Percentiles rank a stretch among this genome's conserved stretches.
Conservation (phyloP, 2,888 invertebrate genomes). For the Erannis defoliaria region DNA sequence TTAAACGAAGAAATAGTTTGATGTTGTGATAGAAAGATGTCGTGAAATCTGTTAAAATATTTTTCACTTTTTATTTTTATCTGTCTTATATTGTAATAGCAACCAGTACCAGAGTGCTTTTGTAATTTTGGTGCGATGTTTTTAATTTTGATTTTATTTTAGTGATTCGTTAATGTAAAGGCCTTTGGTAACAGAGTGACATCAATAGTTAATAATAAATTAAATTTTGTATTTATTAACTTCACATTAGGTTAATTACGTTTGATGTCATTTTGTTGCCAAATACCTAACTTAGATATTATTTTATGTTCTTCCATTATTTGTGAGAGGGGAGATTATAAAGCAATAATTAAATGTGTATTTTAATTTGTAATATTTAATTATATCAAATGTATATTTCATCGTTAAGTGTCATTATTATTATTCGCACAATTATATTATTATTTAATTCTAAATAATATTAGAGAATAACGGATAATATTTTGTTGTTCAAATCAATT, state of each 20-base stretch:
- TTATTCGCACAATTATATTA: constrained; percentile 68
- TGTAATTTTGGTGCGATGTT: constrained; percentile 62
- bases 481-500: constrained; percentile 25
- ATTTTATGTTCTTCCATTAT: constrained; percentile 66
- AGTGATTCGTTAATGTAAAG: neutral
- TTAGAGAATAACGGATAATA: constrained; percentile 15
- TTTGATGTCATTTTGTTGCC: constrained; percentile 16
- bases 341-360: constrained; percentile 74
- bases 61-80: neutral
- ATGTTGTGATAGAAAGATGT: neutral
- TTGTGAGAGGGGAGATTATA: constrained; percentile 61
- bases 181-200: constrained; percentile 9
- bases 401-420: constrained; percentile 51
- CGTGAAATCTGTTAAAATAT: neutral
- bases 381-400: constrained; percentile 59
- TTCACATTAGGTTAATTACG: neutral
- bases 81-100: neutral
- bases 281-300: constrained; percentile 15
- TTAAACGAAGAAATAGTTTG: too few species aligned
- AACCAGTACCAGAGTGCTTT: constrained; percentile 52
- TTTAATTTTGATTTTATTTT: constrained; percentile 44
- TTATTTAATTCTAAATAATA: constrained; percentile 37
- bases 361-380: constrained; percentile 60
- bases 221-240: neutral
- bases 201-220: neutral